These are phyloP conservation scores for Procambarus virginalis DNA, from an alignment of 1,140 invertebrate species.

Conservation along the genomic window DNA sequence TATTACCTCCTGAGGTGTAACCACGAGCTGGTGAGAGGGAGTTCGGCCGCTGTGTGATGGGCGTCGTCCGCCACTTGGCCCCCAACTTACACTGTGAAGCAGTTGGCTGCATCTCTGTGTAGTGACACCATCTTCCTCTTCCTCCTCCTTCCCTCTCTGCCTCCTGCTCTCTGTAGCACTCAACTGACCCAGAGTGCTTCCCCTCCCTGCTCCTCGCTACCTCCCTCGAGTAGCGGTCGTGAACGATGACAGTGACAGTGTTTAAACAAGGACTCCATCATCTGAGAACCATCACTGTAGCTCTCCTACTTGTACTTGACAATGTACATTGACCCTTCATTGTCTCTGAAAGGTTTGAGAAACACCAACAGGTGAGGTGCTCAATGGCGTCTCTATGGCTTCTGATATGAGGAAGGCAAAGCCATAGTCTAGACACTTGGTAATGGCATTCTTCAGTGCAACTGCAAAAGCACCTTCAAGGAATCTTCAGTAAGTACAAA, in stretches of 20 bases:
- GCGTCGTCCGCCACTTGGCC: neutral
- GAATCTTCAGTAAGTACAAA: neutral
- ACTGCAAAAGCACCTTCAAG: neutral
- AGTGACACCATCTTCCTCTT: neutral
- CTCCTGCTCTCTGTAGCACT: neutral
- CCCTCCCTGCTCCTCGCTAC: too few species aligned
- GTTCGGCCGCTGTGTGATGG: neutral
- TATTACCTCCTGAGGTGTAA: too few species aligned
- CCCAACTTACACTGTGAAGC: neutral
- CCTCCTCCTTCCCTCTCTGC: neutral
- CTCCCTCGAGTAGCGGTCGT: too few species aligned
- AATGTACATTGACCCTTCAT: too few species aligned
- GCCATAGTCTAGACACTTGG: neutral
- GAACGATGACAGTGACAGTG: too few species aligned
- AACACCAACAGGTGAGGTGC: too few species aligned
- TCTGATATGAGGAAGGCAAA: neutral
- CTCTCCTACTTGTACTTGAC: too few species aligned
- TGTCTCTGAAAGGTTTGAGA: too few species aligned
- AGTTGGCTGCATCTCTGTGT: neutral
- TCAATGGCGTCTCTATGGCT: neutral
- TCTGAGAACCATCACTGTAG: too few species aligned
- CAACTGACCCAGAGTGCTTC: too few species aligned
- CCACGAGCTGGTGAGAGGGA: neutral
- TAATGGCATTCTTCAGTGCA: neutral
- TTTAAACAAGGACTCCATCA: too few species aligned